Evolutionary conservation across 2,797 vertebrate species (phyloP).

Genomic region (Pempheris klunzingeri): DNA sequence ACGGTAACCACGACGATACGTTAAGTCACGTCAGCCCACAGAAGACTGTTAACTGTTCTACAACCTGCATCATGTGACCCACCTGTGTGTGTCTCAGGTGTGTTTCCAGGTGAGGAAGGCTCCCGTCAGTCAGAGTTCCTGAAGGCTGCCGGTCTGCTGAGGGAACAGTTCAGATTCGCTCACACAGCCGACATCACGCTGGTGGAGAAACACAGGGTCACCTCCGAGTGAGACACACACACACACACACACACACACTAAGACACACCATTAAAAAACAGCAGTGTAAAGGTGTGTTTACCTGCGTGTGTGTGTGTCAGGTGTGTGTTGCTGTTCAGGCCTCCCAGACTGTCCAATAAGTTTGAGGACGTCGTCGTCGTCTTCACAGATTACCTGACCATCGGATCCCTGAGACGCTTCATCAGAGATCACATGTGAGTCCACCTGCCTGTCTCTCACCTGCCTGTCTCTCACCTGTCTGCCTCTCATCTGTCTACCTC

Average conservation of each 20-base stretch:
- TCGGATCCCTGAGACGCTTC: conserved; percentile 81
- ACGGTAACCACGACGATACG: too few species aligned
- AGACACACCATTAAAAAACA: neutral
- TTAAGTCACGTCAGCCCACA: too few species aligned
- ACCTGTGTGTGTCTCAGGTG: conserved; percentile 65
- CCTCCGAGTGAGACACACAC: conserved; percentile 76
- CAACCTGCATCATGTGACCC: conserved; percentile 5
- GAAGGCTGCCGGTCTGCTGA: conserved; percentile 79
- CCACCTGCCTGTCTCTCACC: neutral
- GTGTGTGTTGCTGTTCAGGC: conserved; percentile 80
- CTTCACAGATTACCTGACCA: conserved; percentile 74
- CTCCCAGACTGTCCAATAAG: conserved; percentile 77
- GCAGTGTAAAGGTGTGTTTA: too few species aligned
- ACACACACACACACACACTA: neutral
- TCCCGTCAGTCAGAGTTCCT: conserved; percentile 76
- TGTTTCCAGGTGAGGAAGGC: conserved; percentile 75
- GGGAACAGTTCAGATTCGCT: conserved; percentile 84
- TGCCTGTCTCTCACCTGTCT: neutral
- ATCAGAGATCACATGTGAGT: conserved; percentile 84
- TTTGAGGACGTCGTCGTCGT: conserved; percentile 81
- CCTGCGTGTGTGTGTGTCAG: conserved; percentile 55
- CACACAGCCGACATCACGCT: conserved; percentile 71
- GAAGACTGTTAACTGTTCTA: too few species aligned
- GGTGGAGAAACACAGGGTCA: conserved; percentile 42
- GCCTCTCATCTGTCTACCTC: neutral